phyloP scores from a whole-genome alignment of 2,113 vertebrate genomes.

The Miniopterus natalensis region DNA sequence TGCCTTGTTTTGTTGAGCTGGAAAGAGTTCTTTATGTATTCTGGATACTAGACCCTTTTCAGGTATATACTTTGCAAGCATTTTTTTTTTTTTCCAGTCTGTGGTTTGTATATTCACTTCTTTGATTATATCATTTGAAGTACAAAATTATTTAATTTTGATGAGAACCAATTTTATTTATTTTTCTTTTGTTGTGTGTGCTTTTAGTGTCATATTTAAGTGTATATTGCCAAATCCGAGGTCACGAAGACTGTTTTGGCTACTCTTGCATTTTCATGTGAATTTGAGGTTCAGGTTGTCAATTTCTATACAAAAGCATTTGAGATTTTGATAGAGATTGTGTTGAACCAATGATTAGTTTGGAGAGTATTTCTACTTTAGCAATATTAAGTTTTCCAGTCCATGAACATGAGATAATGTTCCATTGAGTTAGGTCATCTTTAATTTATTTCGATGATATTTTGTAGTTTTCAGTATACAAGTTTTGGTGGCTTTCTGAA shows the following conservation, averaged over 20 bases:
- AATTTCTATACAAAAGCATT: not conserved
- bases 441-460: not conserved
- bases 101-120: not conserved
- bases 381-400: conserved; percentile 2
- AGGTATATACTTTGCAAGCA: not conserved
- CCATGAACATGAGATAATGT: not conserved
- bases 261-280: not conserved
- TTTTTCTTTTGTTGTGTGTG: not conserved
- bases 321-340: not conserved
- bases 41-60: not conserved
- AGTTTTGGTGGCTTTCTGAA: not conserved
- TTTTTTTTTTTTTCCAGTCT: not conserved
- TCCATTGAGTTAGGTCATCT: not conserved
- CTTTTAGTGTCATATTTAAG: not conserved
- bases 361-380: not conserved
- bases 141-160: not conserved
- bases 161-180: not conserved
- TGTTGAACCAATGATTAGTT: not conserved
- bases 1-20: not conserved
- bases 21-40: not conserved
- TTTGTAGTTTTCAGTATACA: not conserved
- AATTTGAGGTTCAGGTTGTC: conserved; percentile 3
- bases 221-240: conserved; percentile 1
- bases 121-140: conserved; percentile 14
- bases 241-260: not conserved